Evolutionary conservation across 2,888 invertebrate genomes (phyloP).

Genomic region (Strigamia transsilvanica): DNA sequence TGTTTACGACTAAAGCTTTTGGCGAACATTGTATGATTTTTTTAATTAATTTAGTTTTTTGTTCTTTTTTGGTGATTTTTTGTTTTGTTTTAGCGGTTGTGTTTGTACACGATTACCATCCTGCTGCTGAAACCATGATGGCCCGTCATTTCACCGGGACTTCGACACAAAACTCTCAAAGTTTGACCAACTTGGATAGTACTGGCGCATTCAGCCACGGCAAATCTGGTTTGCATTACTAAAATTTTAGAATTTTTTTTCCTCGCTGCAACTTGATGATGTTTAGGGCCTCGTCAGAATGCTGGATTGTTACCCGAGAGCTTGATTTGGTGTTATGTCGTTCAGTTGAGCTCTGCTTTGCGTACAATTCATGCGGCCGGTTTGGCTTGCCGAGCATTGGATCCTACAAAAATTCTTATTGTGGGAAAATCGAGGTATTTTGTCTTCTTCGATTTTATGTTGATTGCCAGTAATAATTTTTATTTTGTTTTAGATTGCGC

Average conservation of each 20-base stretch:
- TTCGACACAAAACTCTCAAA: background rate
- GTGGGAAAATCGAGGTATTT: constrained; percentile 69
- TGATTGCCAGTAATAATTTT: background rate
- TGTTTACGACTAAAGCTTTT: constrained; percentile 94
- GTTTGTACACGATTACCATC: constrained; percentile 95
- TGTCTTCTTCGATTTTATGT: background rate
- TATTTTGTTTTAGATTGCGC: constrained; percentile 70
- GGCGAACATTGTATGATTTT: constrained; percentile 88
- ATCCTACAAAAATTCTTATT: constrained; percentile 90
- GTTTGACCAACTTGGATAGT: constrained; percentile 4
- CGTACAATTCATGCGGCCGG: constrained; percentile 85
- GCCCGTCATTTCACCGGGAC: constrained; percentile 77
- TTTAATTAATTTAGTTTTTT: constrained; percentile 51
- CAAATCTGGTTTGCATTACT: constrained; percentile 34
- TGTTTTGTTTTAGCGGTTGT: constrained; percentile 78
- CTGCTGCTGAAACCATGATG: constrained; percentile 87
- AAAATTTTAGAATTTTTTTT: background rate
- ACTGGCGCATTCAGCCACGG: constrained; percentile 4
- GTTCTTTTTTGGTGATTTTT: constrained; percentile 14
- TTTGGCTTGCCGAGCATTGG: constrained; percentile 82
- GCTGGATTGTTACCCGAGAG: constrained; percentile 83
- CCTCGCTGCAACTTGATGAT: background rate
- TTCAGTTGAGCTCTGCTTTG: constrained; percentile 92
- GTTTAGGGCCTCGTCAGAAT: constrained; percentile 59
- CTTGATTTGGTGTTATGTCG: constrained; percentile 93